A percentile compares a stretch with the other conserved stretches of the same genome.
phyloP scores from a whole-genome alignment of 2,888 invertebrate species.

The Merodon equestris region DNA sequence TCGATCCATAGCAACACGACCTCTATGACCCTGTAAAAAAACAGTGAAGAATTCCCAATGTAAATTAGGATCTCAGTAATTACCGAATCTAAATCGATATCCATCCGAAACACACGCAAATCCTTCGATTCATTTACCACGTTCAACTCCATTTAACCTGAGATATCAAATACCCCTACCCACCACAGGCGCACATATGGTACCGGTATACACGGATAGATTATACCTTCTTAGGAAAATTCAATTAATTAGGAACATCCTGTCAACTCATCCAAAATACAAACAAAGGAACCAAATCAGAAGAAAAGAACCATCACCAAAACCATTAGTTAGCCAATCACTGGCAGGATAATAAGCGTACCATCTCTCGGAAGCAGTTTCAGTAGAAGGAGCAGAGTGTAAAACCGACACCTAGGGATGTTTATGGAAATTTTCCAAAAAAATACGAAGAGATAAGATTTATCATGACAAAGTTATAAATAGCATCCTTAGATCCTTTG shows the following conservation, averaged over 20 bases:
- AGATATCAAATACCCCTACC: constrained; percentile 30
- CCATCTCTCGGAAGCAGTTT: too few species aligned
- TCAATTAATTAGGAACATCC: constrained; percentile 61
- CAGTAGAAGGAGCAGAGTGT: too few species aligned
- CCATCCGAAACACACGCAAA: background rate
- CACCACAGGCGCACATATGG: background rate
- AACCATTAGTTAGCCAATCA: constrained; percentile 41
- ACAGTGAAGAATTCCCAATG: too few species aligned
- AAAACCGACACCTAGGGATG: constrained; percentile 28
- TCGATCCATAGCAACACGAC: too few species aligned
- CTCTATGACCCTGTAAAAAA: too few species aligned
- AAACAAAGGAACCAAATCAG: constrained; percentile 4
- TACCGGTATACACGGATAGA: constrained; percentile 12
- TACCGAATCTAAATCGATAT: too few species aligned
- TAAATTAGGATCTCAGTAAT: background rate
- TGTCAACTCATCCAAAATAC: constrained; percentile 33
- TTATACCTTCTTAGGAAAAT: constrained; percentile 60
- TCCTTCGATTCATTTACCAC: constrained; percentile 32
- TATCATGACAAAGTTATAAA: constrained; percentile 68
- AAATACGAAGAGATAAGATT: constrained; percentile 50
- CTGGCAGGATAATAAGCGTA: constrained; percentile 47
- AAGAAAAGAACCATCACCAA: constrained; percentile 17
- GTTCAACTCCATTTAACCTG: constrained; percentile 59
- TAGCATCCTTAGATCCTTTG: constrained; percentile 60
- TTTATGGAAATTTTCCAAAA: constrained; percentile 67